A percentile compares a stretch with the other conserved stretches of the same genome.
These are phyloP conservation scores for Phalacrocorax carbo DNA, from an alignment of 2,113 vertebrate species.

Conservation along the genomic window DNA sequence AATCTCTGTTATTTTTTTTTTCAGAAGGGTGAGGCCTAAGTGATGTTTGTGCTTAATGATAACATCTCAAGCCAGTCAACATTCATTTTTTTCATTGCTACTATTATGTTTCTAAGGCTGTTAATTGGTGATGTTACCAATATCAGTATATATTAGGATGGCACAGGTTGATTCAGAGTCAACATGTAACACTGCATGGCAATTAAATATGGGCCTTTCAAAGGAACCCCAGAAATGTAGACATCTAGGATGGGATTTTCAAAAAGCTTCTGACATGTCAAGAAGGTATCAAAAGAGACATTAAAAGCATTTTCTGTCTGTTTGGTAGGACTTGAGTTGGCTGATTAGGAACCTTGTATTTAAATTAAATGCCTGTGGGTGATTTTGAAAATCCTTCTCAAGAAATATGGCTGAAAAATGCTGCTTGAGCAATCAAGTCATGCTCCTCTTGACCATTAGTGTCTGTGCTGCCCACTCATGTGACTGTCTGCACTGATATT, in stretches of 20 bases:
- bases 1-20: neutral
- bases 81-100: neutral
- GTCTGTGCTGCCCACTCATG: neutral
- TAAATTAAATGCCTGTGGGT: neutral
- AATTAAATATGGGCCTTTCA: neutral
- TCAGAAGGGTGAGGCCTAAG: neutral
- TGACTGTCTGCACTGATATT: constrained; percentile 5
- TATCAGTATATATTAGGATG: neutral
- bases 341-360: neutral
- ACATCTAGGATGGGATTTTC: neutral
- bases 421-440: constrained; percentile 11
- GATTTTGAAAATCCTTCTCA: neutral
- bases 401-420: neutral
- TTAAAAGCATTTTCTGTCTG: neutral
- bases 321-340: neutral
- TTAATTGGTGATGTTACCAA: neutral
- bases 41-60: neutral
- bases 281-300: neutral
- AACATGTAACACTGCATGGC: neutral
- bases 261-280: neutral
- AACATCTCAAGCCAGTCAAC: neutral
- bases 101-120: neutral
- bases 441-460: neutral
- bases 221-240: neutral
- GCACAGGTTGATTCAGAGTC: neutral